phyloP scores from a whole-genome alignment of 2,113 vertebrate species.

The Montifringilla adamsi region DNA sequence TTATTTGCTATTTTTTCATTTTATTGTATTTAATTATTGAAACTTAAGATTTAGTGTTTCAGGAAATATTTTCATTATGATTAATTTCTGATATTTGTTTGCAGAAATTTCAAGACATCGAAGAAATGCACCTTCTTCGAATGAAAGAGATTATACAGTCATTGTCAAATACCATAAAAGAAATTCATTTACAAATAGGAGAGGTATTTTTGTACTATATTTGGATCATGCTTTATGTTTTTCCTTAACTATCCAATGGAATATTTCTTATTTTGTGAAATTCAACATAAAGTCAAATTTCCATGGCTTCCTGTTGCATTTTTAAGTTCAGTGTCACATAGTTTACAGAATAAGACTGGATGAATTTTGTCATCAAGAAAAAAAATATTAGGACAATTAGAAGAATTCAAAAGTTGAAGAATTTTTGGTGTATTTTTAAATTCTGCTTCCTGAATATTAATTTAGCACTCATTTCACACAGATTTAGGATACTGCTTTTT shows the following conservation, averaged over 20 bases:
- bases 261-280: neutral
- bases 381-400: neutral
- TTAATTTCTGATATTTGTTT: constrained; percentile 50
- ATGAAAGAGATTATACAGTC: constrained; percentile 94
- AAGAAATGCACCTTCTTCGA: constrained; percentile 90
- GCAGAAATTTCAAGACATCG: constrained; percentile 97
- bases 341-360: neutral
- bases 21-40: neutral
- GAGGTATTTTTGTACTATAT: constrained; percentile 79
- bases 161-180: constrained; percentile 88
- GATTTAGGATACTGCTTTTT: neutral
- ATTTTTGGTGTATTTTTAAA: neutral
- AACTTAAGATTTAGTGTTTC: neutral
- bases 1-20: neutral
- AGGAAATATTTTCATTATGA: neutral
- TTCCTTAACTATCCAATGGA: neutral
- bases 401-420: neutral
- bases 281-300: neutral
- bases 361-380: neutral
- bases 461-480: neutral
- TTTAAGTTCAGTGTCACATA: neutral
- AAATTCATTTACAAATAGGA: constrained; percentile 90
- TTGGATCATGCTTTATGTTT: neutral
- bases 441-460: neutral
- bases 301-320: neutral